phyloP scores from a whole-genome alignment of 1,140 invertebrate genomes.

The Drosophila burlai region DNA sequence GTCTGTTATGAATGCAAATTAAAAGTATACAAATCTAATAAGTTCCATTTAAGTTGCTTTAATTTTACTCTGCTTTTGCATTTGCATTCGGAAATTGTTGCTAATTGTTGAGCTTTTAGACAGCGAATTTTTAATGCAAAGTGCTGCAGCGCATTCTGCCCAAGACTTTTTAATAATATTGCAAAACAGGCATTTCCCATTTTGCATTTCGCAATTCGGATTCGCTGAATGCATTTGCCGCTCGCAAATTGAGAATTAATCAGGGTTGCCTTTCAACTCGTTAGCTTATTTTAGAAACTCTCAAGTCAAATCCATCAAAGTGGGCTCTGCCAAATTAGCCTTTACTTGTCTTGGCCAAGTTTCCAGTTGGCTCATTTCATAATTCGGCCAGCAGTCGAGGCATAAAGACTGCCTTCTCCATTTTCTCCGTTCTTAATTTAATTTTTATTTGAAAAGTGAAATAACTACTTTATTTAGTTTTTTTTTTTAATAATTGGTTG shows the following conservation, averaged over 20 bases:
- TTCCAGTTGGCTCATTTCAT: neutral
- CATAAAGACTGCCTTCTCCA: neutral
- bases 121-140: conserved; percentile 79
- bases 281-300: conserved; percentile 11
- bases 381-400: neutral
- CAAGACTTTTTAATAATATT: conserved; percentile 57
- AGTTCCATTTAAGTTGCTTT: conserved; percentile 83
- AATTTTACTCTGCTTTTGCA: conserved; percentile 63
- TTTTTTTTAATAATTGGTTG: no score
- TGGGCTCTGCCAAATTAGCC: neutral
- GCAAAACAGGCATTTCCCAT: conserved; percentile 47
- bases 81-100: conserved; percentile 78
- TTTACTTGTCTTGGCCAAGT: conserved; percentile 1
- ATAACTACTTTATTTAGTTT: no score
- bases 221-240: conserved; percentile 22
- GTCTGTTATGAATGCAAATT: conserved; percentile 84
- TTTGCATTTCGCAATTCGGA: conserved; percentile 36
- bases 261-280: conserved; percentile 38
- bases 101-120: conserved; percentile 84
- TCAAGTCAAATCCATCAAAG: neutral
- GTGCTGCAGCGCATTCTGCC: conserved; percentile 43
- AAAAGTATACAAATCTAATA: conserved; percentile 85
- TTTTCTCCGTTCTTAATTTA: neutral
- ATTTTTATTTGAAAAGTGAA: neutral
- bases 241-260: conserved; percentile 37